Evolutionary conservation across 2,888 invertebrate genomes (phyloP), one percentile per base, ranked within the genome.

Genomic region (Caenorhabditis drosophilae): DNA sequence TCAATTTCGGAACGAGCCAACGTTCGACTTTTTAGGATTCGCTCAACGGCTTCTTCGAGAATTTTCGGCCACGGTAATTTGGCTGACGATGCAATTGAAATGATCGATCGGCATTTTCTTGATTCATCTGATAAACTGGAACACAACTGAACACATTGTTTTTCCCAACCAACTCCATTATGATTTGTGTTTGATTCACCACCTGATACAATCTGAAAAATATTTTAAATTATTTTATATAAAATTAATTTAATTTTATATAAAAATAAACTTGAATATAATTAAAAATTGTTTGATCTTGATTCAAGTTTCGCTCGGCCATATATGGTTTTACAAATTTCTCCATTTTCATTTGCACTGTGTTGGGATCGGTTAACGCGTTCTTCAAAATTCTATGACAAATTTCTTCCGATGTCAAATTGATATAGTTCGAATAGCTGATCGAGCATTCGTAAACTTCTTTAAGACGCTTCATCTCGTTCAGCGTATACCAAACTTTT

Each of bases 261-360:
- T n/a, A n/a, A n/a, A n/a, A n/a, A n/a, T n/a, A n/a, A n/a, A 40
- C 57, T 57, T 75, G 66, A 16, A 77, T 73, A 34, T 77, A 77
- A 26, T 57, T 59, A 52, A 68, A 67, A 16, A 77, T 69, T 6
- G 76, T 70, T 35, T 67, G 55, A 42, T 77, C 74, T 12, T 56
- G 67, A 50, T 76, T 62, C 18, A 77, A 47, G n/a, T 61, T 47
- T 31, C 72, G 59, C 44, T 77, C 75, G 9, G 56, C 50, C 68
- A 77, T 76, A 56, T 69, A 77, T 15, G 76, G 76, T 38, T 71
- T 61, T 4, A 73, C 76, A 46, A 62, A 72, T 27, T 73, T 73
- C 34, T 67, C 69, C 27, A 76, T 67, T 41, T 70, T 67, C 4
- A 62, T 68, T 9, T 64, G 46, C 9, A 73, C 62, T 36, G 48